A percentile compares a stretch with the other conserved stretches of the same genome.
These are phyloP conservation scores for Zoanthus sociatus DNA, from an alignment of 92 coral and sea anemone species.

Conservation along the genomic window DNA sequence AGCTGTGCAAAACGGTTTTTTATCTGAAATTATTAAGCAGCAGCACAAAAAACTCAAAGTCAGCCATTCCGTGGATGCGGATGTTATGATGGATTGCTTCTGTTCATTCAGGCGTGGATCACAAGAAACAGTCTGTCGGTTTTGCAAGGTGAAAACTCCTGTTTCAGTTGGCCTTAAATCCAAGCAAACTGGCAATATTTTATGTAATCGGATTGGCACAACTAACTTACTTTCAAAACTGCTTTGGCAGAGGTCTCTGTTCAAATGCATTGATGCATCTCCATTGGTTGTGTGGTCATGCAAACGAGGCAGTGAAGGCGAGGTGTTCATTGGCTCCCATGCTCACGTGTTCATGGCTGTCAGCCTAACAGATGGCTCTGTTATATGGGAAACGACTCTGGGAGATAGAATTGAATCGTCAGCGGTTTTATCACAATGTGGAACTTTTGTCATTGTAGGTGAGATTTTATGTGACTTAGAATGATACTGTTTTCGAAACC, in stretches of 20 bases:
- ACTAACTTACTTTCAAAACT: background rate
- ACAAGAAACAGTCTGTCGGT: slow-evolving; percentile 61
- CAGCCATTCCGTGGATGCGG: background rate
- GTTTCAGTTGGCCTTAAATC: background rate
- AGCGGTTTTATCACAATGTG: slow-evolving; percentile 83
- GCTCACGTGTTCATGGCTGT: slow-evolving; percentile 87
- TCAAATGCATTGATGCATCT: slow-evolving; percentile 94
- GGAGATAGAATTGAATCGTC: slow-evolving; percentile 97
- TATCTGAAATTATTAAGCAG: background rate
- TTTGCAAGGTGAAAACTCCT: slow-evolving; percentile 28
- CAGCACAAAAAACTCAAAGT: slow-evolving; percentile 23
- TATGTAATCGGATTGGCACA: background rate
- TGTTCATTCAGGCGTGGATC: slow-evolving; percentile 84
- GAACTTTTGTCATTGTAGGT: slow-evolving; percentile 84
- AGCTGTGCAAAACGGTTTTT: background rate
- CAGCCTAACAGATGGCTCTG: slow-evolving; percentile 70
- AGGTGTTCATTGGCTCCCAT: slow-evolving; percentile 93
- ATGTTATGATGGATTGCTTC: slow-evolving; percentile 53
- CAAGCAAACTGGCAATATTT: background rate
- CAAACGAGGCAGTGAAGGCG: slow-evolving; percentile 53
- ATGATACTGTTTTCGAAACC: background rate
- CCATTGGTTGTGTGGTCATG: slow-evolving; percentile 82
- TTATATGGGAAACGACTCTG: slow-evolving; percentile 79
- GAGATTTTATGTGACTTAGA: slow-evolving; percentile 30
- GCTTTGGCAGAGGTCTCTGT: slow-evolving; percentile 74